Evolutionary conservation across 2,113 vertebrate species (phyloP).

Genomic region (Pantherophis guttatus): DNA sequence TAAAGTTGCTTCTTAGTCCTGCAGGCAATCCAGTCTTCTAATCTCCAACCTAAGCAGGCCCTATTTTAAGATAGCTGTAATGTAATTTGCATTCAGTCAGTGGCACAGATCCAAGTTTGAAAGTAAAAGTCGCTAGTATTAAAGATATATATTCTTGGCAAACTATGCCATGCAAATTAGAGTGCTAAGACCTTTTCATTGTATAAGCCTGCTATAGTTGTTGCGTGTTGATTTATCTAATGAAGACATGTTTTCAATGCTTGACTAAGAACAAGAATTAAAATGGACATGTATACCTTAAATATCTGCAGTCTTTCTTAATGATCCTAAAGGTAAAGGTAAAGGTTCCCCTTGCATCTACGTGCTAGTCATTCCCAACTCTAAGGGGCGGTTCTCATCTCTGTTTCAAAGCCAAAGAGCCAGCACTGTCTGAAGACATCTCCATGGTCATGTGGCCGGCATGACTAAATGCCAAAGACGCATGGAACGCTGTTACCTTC

Average conservation of each 20-base stretch:
- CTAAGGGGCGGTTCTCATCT: too few relatives aligned
- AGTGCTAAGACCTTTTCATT: slow-evolving; percentile 7
- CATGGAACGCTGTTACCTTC: too few relatives aligned
- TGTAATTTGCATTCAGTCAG: slow-evolving; percentile 13
- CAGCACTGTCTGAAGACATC: too few relatives aligned
- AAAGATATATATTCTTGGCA: slow-evolving; percentile 20
- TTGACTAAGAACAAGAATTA: slow-evolving; percentile 15
- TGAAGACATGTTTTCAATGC: slow-evolving; percentile 9
- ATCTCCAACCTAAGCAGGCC: neutral
- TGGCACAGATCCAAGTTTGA: slow-evolving; percentile 3
- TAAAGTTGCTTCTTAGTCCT: neutral
- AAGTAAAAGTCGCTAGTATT: slow-evolving; percentile 17
- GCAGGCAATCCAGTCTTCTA: neutral
- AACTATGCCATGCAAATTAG: slow-evolving; percentile 29
- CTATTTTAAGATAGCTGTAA: neutral
- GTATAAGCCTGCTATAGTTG: neutral
- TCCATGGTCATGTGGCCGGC: too few relatives aligned
- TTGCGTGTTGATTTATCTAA: slow-evolving; percentile 33
- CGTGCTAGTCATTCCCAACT: too few relatives aligned
- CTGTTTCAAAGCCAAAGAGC: too few relatives aligned
- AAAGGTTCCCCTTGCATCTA: too few relatives aligned
- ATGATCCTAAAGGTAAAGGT: neutral
- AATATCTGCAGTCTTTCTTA: slow-evolving; percentile 22
- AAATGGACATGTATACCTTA: neutral
- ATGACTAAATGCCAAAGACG: too few relatives aligned